Evolutionary conservation across 2,113 vertebrate genomes (phyloP).

Genomic region (Clarias macrocephalus): DNA sequence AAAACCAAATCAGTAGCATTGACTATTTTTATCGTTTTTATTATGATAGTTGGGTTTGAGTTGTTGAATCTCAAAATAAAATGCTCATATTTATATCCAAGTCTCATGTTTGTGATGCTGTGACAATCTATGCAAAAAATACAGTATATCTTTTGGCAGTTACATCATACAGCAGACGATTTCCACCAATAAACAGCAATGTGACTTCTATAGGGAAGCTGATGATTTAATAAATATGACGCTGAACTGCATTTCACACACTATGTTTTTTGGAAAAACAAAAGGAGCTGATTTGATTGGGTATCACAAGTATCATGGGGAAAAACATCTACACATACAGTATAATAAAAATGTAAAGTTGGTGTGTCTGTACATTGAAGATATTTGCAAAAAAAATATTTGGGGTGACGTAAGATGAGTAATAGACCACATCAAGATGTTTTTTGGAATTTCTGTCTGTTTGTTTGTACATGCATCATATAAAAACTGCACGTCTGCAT

Average conservation of each 20-base stretch:
- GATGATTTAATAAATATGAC: not conserved
- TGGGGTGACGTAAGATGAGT: too few species aligned
- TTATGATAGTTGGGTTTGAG: not conserved
- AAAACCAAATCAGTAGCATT: not conserved
- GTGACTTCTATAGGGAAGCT: not conserved
- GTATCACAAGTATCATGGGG: not conserved
- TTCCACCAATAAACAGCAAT: not conserved
- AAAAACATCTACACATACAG: too few species aligned
- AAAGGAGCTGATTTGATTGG: not conserved
- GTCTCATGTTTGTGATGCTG: not conserved
- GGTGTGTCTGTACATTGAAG: too few species aligned
- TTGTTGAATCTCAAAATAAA: not conserved
- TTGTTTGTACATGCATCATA: too few species aligned
- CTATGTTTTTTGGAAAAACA: not conserved
- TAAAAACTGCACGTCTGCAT: too few species aligned
- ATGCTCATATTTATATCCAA: not conserved
- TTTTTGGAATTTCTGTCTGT: too few species aligned
- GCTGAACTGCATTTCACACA: not conserved
- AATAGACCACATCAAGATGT: too few species aligned
- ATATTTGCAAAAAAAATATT: too few species aligned
- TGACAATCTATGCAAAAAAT: not conserved
- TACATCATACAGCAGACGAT: not conserved
- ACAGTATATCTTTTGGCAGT: not conserved
- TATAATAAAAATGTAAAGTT: too few species aligned
- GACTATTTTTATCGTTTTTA: not conserved